A percentile compares a stretch with the other conserved stretches of the same genome.
Conservation (phyloP, 2,113 vertebrate species). For the Sciurus niger region DNA sequence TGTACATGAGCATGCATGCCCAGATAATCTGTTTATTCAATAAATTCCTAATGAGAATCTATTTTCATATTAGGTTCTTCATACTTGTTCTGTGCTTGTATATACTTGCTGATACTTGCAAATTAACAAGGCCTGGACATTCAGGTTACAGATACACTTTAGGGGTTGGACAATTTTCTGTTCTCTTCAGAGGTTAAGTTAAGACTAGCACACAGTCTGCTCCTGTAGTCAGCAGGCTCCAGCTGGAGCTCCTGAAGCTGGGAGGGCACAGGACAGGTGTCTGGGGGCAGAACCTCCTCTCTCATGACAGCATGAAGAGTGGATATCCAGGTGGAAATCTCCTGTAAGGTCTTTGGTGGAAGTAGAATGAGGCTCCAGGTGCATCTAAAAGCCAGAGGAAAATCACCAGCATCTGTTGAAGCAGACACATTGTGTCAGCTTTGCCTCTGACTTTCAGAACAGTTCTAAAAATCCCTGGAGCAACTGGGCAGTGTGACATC, state of each 20-base stretch:
- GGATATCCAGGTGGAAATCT: neutral
- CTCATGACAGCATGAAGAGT: neutral
- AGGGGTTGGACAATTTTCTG: neutral
- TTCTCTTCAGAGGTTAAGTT: neutral
- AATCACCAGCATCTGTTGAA: neutral
- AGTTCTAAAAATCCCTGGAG: neutral
- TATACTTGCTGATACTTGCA: neutral
- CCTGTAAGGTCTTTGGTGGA: neutral
- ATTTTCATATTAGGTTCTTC: neutral
- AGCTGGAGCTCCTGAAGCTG: neutral
- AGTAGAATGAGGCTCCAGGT: neutral
- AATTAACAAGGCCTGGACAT: neutral
- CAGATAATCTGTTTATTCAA: neutral
- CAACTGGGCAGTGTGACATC: neutral
- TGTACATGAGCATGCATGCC: neutral
- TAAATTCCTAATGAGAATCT: neutral
- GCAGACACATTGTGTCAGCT: neutral
- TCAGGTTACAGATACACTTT: neutral
- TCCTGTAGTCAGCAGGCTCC: neutral
- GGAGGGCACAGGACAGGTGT: neutral
- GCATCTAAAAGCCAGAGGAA: neutral
- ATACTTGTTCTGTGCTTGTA: neutral
- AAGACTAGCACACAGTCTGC: neutral
- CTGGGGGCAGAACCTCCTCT: neutral
- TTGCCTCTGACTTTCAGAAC: neutral